Evolutionary conservation across 1,140 invertebrate species (phyloP), one percentile per base, ranked within the genome.

Genomic region (Solen grandis): DNA sequence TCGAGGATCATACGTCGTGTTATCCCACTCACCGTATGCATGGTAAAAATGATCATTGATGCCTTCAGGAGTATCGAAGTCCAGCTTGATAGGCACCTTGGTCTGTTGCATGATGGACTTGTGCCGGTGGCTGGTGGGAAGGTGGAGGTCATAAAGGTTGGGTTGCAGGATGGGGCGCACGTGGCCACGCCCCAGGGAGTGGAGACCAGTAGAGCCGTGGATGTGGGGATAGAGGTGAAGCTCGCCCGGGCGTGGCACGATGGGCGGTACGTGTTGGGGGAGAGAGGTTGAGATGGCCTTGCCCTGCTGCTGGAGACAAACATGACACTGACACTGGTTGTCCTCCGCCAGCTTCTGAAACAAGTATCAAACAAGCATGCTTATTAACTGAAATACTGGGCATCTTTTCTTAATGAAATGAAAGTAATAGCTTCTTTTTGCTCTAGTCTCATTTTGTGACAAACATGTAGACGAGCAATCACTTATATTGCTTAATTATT

Each of bases 191-290:
- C 81, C 68, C 29, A 89, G 83, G 8, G 81, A 73, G 68, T 86
- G 86, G 5, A 87, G 84, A n/a, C 85, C 87, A 2, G 90, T 87
- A 27, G 86, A 83, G 10, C 92, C 92, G 81, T 92, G 91, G 50
- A 92, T 92, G 82, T 92, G 92, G 22, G 92, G 91, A 81, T 92
- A 92, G n/a, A 92, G 85, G 74, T 92, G 90, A 5, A 92, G 85
- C 55, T 91, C 86, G 35, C 87, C 86, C 8, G 89, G 91, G 36
- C 83, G 82, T 3, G 89, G 85, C 10, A 86, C 75, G 19, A 86
- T 78, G 14, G 89, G 83, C 5, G 87, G 73, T 57, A 90, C 52
- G 54, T 87, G 86, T 33, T 88, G 86, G 63, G 90, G 90, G 63
- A 91, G 74, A 8, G 89, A 85, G 19, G 87, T 90, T n/a, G 88